Conservation (phyloP, 1,140 invertebrate genomes). For the Sycophila sp. region DNA sequence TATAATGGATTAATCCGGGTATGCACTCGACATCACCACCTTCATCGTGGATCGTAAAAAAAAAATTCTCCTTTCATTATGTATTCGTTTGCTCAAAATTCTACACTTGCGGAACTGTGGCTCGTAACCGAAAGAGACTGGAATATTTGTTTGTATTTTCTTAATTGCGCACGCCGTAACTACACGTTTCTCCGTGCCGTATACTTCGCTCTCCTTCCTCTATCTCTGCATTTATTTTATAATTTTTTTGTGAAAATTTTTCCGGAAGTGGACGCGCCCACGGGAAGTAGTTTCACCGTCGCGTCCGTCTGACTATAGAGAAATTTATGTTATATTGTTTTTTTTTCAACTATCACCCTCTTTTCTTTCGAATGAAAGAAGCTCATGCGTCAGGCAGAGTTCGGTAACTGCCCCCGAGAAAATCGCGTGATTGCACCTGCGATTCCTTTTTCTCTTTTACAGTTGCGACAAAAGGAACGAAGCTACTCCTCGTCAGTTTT, state of each 20-base stretch:
- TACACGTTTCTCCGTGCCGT: constrained; percentile 32
- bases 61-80: constrained; percentile 4
- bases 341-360: constrained; percentile 22
- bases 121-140: constrained; percentile 65
- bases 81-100: constrained; percentile 43
- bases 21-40: background rate
- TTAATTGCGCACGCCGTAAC: constrained; percentile 32
- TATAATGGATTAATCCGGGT: constrained; percentile 30
- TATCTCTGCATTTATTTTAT: constrained; percentile 1
- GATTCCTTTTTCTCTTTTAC: no score
- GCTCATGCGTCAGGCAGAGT: constrained; percentile 7
- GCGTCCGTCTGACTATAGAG: constrained; percentile 29
- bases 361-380: constrained; percentile 21
- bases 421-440: constrained; percentile 27
- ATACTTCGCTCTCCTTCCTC: constrained; percentile 21
- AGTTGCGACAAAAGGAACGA: no score
- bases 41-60: constrained; percentile 9
- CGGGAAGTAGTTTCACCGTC: no score
- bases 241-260: background rate
- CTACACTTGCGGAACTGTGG: constrained; percentile 63
- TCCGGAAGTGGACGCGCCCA: no score
- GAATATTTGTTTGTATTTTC: constrained; percentile 48
- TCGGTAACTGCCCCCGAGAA: constrained; percentile 29
- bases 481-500: no score
- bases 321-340: constrained; percentile 35